phyloP scores from a whole-genome alignment of 2,888 invertebrate species.

The Therioaphis trifolii region DNA sequence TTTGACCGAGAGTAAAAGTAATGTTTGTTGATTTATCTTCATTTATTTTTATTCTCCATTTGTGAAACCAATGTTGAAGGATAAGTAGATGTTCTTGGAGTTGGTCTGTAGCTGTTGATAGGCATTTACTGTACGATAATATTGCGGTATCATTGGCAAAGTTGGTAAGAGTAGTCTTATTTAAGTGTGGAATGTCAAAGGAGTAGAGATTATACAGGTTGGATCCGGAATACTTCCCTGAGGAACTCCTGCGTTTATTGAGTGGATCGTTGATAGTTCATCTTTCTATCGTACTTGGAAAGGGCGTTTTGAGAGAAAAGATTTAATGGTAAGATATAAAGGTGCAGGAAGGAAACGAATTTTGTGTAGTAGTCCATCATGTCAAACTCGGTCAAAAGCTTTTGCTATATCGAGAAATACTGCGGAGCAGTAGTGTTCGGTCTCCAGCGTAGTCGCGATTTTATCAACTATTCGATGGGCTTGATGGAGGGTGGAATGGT shows the following conservation, averaged over 20 bases:
- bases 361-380: neutral
- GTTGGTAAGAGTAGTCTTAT: neutral
- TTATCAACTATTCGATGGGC: neutral
- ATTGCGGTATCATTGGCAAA: neutral
- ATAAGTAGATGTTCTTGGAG: neutral
- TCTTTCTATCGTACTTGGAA: too few relatives aligned
- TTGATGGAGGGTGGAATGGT: neutral
- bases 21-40: too few relatives aligned
- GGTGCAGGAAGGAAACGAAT: neutral
- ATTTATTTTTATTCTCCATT: too few relatives aligned
- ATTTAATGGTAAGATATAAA: neutral
- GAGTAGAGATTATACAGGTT: neutral
- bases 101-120: too few relatives aligned
- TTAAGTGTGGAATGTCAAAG: neutral
- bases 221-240: neutral
- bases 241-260: too few relatives aligned
- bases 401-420: too few relatives aligned
- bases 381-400: neutral
- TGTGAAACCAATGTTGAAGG: neutral
- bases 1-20: too few relatives aligned
- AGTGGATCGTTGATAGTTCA: too few relatives aligned
- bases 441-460: neutral
- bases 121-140: neutral
- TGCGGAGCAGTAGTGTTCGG: neutral
- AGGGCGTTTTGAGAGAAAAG: neutral